A percentile compares a stretch with the other conserved stretches of the same genome.
Evolutionary conservation across 1,140 invertebrate species (phyloP).

Genomic region (Penaeus indicus): DNA sequence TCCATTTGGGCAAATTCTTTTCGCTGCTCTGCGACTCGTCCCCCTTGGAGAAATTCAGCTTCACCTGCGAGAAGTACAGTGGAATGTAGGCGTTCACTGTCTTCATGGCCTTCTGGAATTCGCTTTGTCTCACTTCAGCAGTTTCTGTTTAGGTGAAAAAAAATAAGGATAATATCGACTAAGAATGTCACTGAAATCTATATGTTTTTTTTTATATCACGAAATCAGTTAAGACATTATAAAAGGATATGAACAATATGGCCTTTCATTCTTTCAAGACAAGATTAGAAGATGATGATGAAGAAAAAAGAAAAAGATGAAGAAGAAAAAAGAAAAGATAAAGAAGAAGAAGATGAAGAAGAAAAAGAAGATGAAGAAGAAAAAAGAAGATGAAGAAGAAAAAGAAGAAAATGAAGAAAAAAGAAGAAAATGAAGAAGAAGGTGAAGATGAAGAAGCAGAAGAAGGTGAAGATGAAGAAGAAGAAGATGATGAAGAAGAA

Average conservation of each 20-base stretch:
- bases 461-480: too few species aligned
- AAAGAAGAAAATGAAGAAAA: too few species aligned
- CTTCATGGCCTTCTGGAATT: slow-evolving; percentile 33
- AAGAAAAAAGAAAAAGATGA: not conserved
- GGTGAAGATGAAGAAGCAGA: too few species aligned
- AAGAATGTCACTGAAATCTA: not conserved
- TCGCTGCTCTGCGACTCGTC: not conserved
- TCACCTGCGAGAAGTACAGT: slow-evolving; percentile 37
- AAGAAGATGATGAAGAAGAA: too few species aligned
- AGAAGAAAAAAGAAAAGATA: too few species aligned
- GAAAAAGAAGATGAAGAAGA: too few species aligned
- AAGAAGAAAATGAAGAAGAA: too few species aligned
- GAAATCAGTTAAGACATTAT: not conserved
- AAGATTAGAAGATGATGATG: not conserved
- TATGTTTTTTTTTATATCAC: not conserved
- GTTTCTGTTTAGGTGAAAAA: not conserved
- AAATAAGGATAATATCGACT: not conserved
- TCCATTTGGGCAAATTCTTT: slow-evolving; percentile 33
- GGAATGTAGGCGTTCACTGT: slow-evolving; percentile 41
- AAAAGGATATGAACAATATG: too few species aligned
- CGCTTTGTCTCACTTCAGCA: not conserved
- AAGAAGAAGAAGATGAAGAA: too few species aligned
- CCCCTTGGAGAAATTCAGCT: slow-evolving; percentile 9
- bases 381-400: too few species aligned
- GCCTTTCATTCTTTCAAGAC: not conserved